Evolutionary conservation across 2,113 vertebrate genomes (phyloP).

Genomic region (Barnardius zonarius): DNA sequence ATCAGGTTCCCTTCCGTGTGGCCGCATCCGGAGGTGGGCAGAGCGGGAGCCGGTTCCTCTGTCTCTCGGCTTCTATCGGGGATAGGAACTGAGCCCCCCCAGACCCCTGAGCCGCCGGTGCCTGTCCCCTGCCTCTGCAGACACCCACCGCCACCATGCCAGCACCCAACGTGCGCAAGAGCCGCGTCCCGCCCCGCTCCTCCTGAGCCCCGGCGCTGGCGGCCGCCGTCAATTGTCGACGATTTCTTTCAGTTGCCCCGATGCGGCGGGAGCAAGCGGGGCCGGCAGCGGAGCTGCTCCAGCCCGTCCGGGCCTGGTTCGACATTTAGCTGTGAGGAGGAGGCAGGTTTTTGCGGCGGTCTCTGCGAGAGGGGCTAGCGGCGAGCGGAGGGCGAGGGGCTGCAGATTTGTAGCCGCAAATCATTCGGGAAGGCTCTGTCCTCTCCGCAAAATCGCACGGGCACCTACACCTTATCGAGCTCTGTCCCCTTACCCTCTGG

Average conservation of each 20-base stretch:
- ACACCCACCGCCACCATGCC: neutral
- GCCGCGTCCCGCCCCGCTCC: neutral
- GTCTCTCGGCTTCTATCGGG: neutral
- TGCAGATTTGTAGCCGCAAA: slow-evolving; percentile 18
- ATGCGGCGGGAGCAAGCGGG: neutral
- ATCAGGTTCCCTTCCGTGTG: neutral
- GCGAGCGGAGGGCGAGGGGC: slow-evolving; percentile 41
- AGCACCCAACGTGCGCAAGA: neutral
- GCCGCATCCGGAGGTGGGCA: neutral
- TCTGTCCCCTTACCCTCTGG: neutral
- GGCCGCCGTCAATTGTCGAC: neutral
- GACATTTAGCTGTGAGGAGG: neutral
- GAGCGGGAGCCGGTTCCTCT: neutral
- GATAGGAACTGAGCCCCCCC: neutral
- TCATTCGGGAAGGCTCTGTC: slow-evolving; percentile 35
- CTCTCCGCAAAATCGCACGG: neutral
- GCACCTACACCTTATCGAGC: neutral
- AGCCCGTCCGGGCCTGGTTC: neutral
- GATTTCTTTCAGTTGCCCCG: neutral
- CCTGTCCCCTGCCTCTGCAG: too few species aligned
- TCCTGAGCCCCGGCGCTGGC: neutral
- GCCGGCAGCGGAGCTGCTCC: neutral
- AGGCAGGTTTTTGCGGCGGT: neutral
- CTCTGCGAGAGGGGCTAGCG: neutral
- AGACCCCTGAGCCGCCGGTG: neutral